Evolutionary conservation across 1,140 invertebrate species (phyloP).

Genomic region (Oncopodura yosiiana): DNA sequence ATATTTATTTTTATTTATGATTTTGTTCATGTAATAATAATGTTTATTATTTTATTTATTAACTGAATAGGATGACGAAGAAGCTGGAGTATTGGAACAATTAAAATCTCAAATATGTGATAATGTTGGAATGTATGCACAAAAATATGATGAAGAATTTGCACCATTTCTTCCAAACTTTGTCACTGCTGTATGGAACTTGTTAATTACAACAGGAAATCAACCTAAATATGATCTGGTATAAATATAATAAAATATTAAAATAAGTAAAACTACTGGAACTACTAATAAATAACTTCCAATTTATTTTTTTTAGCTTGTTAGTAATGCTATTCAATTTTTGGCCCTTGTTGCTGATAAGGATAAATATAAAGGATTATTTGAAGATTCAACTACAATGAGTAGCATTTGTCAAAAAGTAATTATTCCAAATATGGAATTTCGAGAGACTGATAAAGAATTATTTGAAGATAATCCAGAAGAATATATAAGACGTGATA

Average conservation of each 20-base stretch:
- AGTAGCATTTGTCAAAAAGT: conserved; percentile 93
- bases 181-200: conserved; percentile 85
- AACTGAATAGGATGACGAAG: conserved; percentile 64
- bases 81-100: conserved; percentile 80
- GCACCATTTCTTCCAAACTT: conserved; percentile 73
- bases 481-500: conserved; percentile 92
- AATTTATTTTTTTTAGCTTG: conserved; percentile 56
- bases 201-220: conserved; percentile 70
- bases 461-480: conserved; percentile 96
- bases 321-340: conserved; percentile 92
- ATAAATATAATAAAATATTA: conserved; percentile 37
- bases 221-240: conserved; percentile 86
- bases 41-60: not conserved
- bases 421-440: conserved; percentile 95
- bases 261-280: conserved; percentile 2
- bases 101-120: conserved; percentile 91
- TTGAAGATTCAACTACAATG: conserved; percentile 75
- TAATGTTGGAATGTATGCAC: conserved; percentile 85
- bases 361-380: conserved; percentile 72
- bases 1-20: not conserved
- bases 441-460: conserved; percentile 88
- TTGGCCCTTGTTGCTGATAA: conserved; percentile 87
- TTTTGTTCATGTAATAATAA: not conserved
- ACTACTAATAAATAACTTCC: not conserved
- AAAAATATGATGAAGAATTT: conserved; percentile 98